A percentile compares a stretch with the other conserved stretches of the same genome.
phyloP scores from a whole-genome alignment of 2,797 vertebrate genomes.

The Centroberyx gerrardi region DNA sequence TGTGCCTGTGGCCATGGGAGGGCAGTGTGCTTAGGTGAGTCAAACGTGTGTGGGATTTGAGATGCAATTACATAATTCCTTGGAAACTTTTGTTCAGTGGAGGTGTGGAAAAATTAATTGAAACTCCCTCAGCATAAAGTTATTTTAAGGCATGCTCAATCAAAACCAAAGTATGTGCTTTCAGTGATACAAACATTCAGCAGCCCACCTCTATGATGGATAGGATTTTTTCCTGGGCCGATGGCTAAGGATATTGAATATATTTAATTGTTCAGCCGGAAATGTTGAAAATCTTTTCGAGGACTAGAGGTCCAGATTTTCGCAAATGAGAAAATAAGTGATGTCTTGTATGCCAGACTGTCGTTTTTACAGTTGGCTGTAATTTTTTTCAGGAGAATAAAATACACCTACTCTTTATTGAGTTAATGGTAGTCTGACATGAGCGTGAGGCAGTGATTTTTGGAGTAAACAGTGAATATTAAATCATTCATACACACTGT shows the following conservation, averaged over 20 bases:
- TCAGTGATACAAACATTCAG: conserved; percentile 52
- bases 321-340: conserved; percentile 29
- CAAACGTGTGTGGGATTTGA: conserved; percentile 17
- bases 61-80: conserved; percentile 77
- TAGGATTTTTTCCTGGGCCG: conserved; percentile 11
- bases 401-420: conserved; percentile 5
- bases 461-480: background rate
- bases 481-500: background rate
- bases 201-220: conserved; percentile 25
- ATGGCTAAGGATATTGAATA: conserved; percentile 4
- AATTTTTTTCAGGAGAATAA: conserved; percentile 10
- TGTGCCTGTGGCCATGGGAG: conserved; percentile 62
- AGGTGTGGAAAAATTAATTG: conserved; percentile 76
- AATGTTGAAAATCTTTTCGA: conserved; percentile 31
- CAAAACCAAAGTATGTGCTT: conserved; percentile 53
- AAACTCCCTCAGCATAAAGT: conserved; percentile 52
- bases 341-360: conserved; percentile 24
- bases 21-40: conserved; percentile 56
- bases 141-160: conserved; percentile 72
- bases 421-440: conserved; percentile 4
- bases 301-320: conserved; percentile 16
- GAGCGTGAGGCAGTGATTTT: background rate
- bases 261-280: conserved; percentile 20
- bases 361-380: conserved; percentile 30
- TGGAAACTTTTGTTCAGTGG: conserved; percentile 80